Percentiles rank a stretch among this genome's conserved stretches.
These are phyloP conservation scores for Eurytemora carolleeae DNA, from an alignment of 1,140 invertebrate species.

Conservation along the genomic window DNA sequence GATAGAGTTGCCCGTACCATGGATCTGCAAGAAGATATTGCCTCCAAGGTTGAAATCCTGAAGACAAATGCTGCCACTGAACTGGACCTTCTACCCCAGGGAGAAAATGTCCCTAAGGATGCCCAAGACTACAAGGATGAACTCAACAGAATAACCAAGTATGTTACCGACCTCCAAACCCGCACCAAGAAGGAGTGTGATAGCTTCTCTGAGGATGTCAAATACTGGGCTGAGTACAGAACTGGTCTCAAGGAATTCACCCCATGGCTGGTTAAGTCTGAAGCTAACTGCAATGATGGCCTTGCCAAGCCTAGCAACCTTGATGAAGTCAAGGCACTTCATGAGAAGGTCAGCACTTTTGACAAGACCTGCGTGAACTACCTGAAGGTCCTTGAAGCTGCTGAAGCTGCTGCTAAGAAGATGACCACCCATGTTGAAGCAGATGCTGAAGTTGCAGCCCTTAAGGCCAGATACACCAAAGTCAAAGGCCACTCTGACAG, in stretches of 20 bases:
- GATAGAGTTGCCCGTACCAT: slow-evolving; percentile 20
- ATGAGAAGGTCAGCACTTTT: slow-evolving; percentile 17
- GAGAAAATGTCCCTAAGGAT: slow-evolving; percentile 9
- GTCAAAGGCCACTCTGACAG: slow-evolving; percentile 6
- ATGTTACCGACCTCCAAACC: slow-evolving; percentile 4
- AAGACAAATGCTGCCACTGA: background rate
- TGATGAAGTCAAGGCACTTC: slow-evolving; percentile 19
- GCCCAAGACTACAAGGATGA: slow-evolving; percentile 14
- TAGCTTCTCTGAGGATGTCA: slow-evolving; percentile 19
- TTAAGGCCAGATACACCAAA: slow-evolving; percentile 8
- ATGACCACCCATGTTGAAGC: slow-evolving; percentile 14
- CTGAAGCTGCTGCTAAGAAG: slow-evolving; percentile 5
- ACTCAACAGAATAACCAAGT: slow-evolving; percentile 9
- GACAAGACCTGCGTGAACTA: slow-evolving; percentile 4
- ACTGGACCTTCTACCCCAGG: slow-evolving; percentile 7
- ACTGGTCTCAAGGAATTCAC: slow-evolving; percentile 20
- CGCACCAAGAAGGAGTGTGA: slow-evolving; percentile 7
- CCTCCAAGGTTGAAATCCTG: slow-evolving; percentile 10
- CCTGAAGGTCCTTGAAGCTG: slow-evolving; percentile 5
- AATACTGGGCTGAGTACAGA: slow-evolving; percentile 21
- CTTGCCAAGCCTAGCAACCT: slow-evolving; percentile 19
- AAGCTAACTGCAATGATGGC: slow-evolving; percentile 17
- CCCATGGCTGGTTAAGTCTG: slow-evolving; percentile 20
- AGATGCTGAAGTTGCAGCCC: slow-evolving; percentile 5
- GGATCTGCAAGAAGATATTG: slow-evolving; percentile 18